Base-by-base conservation (phyloP, 2,888 invertebrate genomes). In the Pandemis cinnamomeana region DNA sequence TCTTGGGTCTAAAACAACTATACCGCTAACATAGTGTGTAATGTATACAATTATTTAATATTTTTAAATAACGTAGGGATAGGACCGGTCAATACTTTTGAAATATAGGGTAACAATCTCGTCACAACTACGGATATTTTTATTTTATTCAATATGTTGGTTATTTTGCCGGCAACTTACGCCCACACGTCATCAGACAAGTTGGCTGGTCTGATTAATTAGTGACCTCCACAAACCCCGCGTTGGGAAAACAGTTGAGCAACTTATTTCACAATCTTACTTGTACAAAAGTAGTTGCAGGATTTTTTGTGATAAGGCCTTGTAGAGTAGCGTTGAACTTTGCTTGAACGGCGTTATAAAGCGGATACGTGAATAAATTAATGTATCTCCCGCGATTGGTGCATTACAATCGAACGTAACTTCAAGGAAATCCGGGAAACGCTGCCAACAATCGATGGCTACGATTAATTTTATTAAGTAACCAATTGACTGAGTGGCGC, bases 161-260 rank as follows among this genome's bases (percentile, higher is more conserved):
- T 10, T 36, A 66, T 71, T 75, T 72, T 63, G 20, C 67, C 62
- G 20, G 61, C 62, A 66, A 74, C 70, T 60, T 62, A 66, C 73
- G 46, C 67, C 70, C 53, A 66, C 74, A 61, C 64, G 60, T 62
- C 66, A 64, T 61, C 69, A 69, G 63, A 69, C 60, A 72, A 66
- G 61, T 75, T 5, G 58, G 20, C 78, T 79, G 81, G 83, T 82
- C 83, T 79, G 82, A 84, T 83, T 83, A 85, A 85, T 85, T 83
- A 83, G 80, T 77, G 81, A 80, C 82, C 86, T 80, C 79, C 76
- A 76, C 79, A 67, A 53, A 67, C 67, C 27, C 51, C 53, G 71
- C 75, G 79, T 83, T 80, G 76, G 74, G 78, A 77, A 78, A 82
- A 77, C 78, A 63, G 76, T 84, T 83, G 78, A 72, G 77, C 73